Base-by-base conservation (phyloP, 2,113 vertebrate genomes). In the Corapipo altera region DNA sequence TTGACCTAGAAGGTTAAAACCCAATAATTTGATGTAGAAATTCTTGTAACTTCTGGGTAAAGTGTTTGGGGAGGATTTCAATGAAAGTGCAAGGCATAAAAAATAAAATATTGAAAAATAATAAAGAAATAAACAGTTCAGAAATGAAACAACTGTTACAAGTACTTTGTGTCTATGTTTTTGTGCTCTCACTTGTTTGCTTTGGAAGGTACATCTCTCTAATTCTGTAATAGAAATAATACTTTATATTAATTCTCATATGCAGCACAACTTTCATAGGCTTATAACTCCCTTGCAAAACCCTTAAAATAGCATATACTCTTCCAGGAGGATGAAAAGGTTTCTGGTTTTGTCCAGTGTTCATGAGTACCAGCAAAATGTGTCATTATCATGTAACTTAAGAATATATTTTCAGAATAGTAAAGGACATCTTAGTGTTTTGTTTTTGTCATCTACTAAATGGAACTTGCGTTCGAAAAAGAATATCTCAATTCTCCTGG, bases 241-340 rank as follows among this genome's bases (percentile, higher is more conserved):
- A 48, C n/a, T 61, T 49, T 48, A 22, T 4, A 55, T 35, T 52
- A 8, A 41, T 73, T 80, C 7, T 67, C 17, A 46, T 41, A 46
- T 71, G 7, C 9, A 79, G 9, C 4, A 48, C 4, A 75, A 51
- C 12, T 51, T 35, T 69, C 32, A 21, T 9, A 32, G 10, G 43
- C 21, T 32, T 35, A n/a, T 8, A 59, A 61, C 4, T 2, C 1
- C 64, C 22, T 55, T 61, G 4, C n/a, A 55, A 79, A 33, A 4
- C 0, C 0, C 0, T 44, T 43, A 71, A 82, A 70, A 33, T 1
- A 15, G 0, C 15, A 28, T 22, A 3, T 61, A 16, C 0, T 57
- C 11, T 37, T 78, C 19, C 27, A 46, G 9, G 8, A 51, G 27
- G 6, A 78, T 37, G 14, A 61, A 52, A 57, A 41, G 2, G 1